These are phyloP conservation scores for Noctua janthe DNA, from an alignment of 2,888 invertebrate species.

Conservation along the genomic window DNA sequence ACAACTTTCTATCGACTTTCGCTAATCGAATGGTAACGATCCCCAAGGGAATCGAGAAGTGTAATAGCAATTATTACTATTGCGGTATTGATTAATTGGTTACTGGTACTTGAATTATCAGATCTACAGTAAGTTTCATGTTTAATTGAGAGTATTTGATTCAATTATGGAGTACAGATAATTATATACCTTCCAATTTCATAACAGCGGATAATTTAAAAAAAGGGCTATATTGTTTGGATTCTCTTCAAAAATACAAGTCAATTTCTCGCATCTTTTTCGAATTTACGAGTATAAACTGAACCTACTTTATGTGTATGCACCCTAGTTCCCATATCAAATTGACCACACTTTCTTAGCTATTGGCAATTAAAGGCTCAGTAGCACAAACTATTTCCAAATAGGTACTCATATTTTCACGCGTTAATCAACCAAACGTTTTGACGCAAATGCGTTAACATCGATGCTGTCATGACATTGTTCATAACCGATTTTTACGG, in stretches of 20 bases:
- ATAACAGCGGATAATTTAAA: neutral
- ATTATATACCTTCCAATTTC: neutral
- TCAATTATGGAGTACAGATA: neutral
- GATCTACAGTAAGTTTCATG: constrained; percentile 8
- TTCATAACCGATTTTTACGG: constrained; percentile 53
- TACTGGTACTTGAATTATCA: constrained; percentile 21
- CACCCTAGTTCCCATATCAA: constrained; percentile 1
- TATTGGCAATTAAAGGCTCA: neutral
- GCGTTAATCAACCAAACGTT: constrained; percentile 7
- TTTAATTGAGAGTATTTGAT: constrained; percentile 1
- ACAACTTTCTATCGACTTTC: constrained; percentile 80
- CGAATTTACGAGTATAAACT: neutral
- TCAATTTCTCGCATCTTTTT: neutral
- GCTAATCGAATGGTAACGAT: constrained; percentile 71
- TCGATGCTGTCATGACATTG: constrained; percentile 45
- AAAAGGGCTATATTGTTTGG: neutral
- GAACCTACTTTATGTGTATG: neutral
- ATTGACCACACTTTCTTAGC: neutral
- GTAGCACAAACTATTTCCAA: constrained; percentile 34
- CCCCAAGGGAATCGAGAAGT: constrained; percentile 55
- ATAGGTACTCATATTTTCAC: constrained; percentile 31
- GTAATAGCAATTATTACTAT: constrained; percentile 55
- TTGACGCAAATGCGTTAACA: constrained; percentile 39
- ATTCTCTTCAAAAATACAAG: neutral
- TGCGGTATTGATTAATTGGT: constrained; percentile 58